phyloP scores from a whole-genome alignment of 2,797 vertebrate species.

The Cottoperca gobio region DNA sequence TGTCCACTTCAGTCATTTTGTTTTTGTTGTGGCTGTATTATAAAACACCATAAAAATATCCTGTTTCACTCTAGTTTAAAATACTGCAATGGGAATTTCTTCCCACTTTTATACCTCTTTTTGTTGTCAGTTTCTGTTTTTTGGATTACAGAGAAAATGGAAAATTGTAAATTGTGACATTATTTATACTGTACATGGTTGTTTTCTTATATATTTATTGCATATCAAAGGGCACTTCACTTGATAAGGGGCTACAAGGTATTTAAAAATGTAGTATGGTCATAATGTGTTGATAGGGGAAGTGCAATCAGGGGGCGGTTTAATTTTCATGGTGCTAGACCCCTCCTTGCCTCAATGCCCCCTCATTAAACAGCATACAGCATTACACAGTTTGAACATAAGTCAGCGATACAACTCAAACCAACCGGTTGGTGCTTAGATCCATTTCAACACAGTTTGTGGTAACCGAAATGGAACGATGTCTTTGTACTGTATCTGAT shows the following conservation, averaged over 20 bases:
- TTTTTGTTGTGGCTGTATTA: conserved; percentile 70
- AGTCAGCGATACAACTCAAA: conserved; percentile 74
- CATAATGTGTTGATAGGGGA: conserved; percentile 76
- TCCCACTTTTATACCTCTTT: conserved; percentile 83
- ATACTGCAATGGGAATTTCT: conserved; percentile 71
- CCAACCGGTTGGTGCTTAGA: conserved; percentile 84
- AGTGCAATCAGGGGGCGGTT: conserved; percentile 77
- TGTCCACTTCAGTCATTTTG: conserved; percentile 62
- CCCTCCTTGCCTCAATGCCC: conserved; percentile 77
- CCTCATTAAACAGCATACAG: conserved; percentile 75
- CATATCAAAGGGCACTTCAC: conserved; percentile 82
- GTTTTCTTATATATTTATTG: conserved; percentile 88
- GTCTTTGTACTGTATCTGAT: conserved; percentile 87
- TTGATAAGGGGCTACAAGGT: conserved; percentile 80
- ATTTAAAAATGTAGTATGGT: conserved; percentile 81
- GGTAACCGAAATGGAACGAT: conserved; percentile 79
- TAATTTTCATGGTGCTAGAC: conserved; percentile 85
- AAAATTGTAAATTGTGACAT: conserved; percentile 84
- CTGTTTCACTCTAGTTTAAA: conserved; percentile 66
- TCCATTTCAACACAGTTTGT: conserved; percentile 80
- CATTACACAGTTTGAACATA: conserved; percentile 71
- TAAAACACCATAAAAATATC: conserved; percentile 58
- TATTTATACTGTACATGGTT: conserved; percentile 87
- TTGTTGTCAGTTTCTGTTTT: conserved; percentile 67
- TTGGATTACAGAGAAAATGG: conserved; percentile 72